Conservation (phyloP, 2,888 invertebrate species). For the Drosophila hawaiiensis region DNA sequence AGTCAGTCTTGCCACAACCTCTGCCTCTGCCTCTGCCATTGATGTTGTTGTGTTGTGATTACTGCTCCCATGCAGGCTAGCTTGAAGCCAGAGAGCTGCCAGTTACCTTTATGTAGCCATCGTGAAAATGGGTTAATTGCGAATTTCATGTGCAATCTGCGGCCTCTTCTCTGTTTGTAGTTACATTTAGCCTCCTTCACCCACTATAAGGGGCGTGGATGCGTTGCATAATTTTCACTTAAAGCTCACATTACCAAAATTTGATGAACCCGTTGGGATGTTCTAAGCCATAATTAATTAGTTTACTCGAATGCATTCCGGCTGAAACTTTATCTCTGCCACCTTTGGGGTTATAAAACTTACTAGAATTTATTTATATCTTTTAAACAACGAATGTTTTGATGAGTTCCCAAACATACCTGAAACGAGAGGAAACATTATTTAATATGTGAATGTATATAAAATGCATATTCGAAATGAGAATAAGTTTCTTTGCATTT, state of each 20-base stretch:
- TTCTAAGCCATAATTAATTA: conserved; percentile 25
- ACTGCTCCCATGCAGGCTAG: background rate
- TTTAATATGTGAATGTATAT: background rate
- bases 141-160: conserved; percentile 68
- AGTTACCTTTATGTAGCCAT: conserved; percentile 63
- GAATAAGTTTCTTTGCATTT: background rate
- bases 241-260: conserved; percentile 19
- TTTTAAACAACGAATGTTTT: background rate
- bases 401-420: conserved; percentile 3
- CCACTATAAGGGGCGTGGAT: background rate
- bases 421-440: conserved; percentile 5
- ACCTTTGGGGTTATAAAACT: background rate
- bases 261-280: conserved; percentile 6
- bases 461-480: background rate
- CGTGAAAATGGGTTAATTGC: conserved; percentile 78
- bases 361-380: background rate
- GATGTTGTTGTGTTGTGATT: conserved; percentile 23
- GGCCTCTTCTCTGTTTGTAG: conserved; percentile 15
- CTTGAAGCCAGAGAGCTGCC: conserved; percentile 3
- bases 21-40: background rate
- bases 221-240: conserved; percentile 15
- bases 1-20: conserved; percentile 9
- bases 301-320: conserved; percentile 10
- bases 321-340: background rate
- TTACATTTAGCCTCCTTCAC: background rate